Evolutionary conservation across 2,888 invertebrate genomes (phyloP).

Genomic region (Sinelater perroti): DNA sequence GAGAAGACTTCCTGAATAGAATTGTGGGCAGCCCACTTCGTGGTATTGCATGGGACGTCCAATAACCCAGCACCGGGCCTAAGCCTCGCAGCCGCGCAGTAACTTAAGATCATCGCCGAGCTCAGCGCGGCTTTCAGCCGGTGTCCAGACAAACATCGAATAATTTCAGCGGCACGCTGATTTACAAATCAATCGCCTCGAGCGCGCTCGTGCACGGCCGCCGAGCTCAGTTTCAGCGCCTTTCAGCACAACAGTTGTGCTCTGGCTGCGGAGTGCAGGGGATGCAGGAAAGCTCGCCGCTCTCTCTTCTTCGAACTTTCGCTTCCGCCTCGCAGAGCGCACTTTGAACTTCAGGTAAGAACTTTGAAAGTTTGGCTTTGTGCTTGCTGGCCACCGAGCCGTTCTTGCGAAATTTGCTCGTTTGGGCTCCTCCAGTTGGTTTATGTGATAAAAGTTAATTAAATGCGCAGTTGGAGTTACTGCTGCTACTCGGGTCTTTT

Average conservation of each 20-base stretch:
- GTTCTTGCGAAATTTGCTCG: no score
- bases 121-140: not conserved
- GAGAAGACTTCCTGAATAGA: no score
- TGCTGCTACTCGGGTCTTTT: no score
- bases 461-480: no score
- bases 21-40: not conserved
- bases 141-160: constrained; percentile 3
- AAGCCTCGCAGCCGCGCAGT: not conserved
- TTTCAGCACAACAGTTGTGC: constrained; percentile 52
- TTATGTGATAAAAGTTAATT: no score
- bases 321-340: constrained; percentile 25
- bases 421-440: no score
- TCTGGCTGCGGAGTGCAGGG: constrained; percentile 48
- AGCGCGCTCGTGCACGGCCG: constrained; percentile 44
- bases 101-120: not conserved
- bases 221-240: constrained; percentile 45
- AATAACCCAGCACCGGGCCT: no score
- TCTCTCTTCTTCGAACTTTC: constrained; percentile 29
- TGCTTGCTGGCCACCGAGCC: no score
- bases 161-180: constrained; percentile 18
- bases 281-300: constrained; percentile 42
- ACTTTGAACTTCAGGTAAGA: constrained; percentile 10
- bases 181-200: constrained; percentile 33
- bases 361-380: no score
- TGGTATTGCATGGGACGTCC: not conserved